Conservation (phyloP, 2,888 invertebrate species). For the Phengaris arion region DNA sequence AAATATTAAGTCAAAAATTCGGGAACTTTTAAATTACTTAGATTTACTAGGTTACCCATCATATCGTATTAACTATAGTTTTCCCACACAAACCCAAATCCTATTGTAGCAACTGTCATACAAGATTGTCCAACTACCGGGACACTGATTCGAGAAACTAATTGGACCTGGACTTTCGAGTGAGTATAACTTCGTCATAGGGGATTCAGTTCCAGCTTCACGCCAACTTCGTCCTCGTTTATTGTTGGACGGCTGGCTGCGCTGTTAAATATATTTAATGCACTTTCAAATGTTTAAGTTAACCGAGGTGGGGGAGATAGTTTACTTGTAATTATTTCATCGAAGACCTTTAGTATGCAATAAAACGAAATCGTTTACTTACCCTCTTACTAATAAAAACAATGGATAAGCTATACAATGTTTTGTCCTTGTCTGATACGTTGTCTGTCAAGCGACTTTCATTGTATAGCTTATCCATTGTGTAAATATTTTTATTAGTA, state of each 20-base stretch:
- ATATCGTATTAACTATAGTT: not conserved
- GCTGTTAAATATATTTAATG: not conserved
- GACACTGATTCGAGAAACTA: not conserved
- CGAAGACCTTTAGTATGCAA: too few relatives aligned
- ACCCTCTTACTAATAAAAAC: too few relatives aligned
- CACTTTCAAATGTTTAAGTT: not conserved
- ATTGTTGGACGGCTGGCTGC: not conserved
- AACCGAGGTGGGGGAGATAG: not conserved
- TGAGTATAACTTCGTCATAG: constrained; percentile 1
- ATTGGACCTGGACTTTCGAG: not conserved
- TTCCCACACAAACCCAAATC: not conserved
- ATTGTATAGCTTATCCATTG: too few relatives aligned
- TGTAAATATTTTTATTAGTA: too few relatives aligned
- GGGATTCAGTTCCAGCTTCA: not conserved
- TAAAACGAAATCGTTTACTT: too few relatives aligned
- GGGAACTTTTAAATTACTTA: too few relatives aligned
- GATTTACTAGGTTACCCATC: too few relatives aligned
- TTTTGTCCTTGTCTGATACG: too few relatives aligned
- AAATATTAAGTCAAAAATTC: too few relatives aligned
- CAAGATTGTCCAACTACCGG: not conserved
- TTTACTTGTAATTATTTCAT: not conserved
- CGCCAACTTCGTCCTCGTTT: not conserved
- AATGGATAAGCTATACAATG: too few relatives aligned
- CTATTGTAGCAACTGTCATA: not conserved
- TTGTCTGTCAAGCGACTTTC: too few relatives aligned